phyloP scores from a whole-genome alignment of 2,113 vertebrate genomes.

The Neolamprologus cancellatus region DNA sequence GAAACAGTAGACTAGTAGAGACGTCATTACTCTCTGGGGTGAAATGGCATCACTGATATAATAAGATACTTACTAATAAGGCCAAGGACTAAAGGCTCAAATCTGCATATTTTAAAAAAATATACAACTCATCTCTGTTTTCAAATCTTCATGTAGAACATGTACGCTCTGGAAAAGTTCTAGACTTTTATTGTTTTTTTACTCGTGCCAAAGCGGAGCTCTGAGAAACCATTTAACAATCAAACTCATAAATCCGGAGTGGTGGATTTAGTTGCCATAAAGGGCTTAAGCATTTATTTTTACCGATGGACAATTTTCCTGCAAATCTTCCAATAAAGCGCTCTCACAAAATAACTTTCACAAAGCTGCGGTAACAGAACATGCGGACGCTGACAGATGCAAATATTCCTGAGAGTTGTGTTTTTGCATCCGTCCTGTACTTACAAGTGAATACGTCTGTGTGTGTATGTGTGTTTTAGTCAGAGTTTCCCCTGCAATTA shows the following conservation, averaged over 20 bases:
- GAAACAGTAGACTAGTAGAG: neutral
- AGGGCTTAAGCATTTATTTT: constrained; percentile 22
- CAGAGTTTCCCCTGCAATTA: constrained; percentile 3
- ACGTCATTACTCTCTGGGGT: neutral
- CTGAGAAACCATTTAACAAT: constrained; percentile 53
- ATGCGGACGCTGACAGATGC: neutral
- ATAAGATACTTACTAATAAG: neutral
- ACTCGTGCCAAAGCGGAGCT: neutral
- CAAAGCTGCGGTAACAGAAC: neutral
- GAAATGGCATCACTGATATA: neutral
- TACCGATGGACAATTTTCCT: constrained; percentile 45
- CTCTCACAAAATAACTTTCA: neutral
- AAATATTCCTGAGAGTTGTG: neutral
- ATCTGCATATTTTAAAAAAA: neutral
- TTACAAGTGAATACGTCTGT: neutral
- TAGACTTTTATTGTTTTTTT: neutral
- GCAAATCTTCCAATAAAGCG: constrained; percentile 37
- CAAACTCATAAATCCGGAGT: constrained; percentile 33
- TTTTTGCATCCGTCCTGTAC: neutral
- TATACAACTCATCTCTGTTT: neutral
- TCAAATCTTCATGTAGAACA: neutral
- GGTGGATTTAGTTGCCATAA: constrained; percentile 16
- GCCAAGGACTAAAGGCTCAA: neutral
- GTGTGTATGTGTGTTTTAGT: neutral
- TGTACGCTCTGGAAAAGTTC: neutral